A percentile compares a stretch with the other conserved stretches of the same genome.
phyloP scores from a whole-genome alignment of 2,888 invertebrate genomes.

The Cataglyphis rosenhaueri region DNA sequence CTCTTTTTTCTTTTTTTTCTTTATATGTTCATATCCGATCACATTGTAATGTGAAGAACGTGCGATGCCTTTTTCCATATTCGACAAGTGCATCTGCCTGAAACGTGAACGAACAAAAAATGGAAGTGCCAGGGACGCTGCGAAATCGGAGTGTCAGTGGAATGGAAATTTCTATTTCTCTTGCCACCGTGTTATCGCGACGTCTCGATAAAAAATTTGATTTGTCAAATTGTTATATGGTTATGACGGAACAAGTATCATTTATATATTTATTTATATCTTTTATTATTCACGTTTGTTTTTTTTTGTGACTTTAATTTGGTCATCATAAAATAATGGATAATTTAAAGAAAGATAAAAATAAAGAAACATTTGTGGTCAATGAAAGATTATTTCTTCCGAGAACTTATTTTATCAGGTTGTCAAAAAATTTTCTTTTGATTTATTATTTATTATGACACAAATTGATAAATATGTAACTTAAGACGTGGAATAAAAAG shows the following conservation, averaged over 20 bases:
- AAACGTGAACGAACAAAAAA: constrained; percentile 9
- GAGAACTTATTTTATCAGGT: not conserved
- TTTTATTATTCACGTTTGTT: not conserved
- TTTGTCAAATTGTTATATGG: not conserved
- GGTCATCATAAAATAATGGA: not conserved
- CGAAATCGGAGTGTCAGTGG: constrained; percentile 23
- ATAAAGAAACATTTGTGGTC: not conserved
- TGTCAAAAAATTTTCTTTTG: not conserved
- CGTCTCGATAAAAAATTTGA: not conserved
- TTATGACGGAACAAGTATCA: not conserved
- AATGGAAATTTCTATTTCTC: not conserved
- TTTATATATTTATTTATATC: not conserved
- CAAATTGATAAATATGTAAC: constrained; percentile 21
- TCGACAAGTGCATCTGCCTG: constrained; percentile 41
- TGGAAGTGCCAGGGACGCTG: constrained; percentile 16
- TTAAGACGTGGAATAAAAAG: constrained; percentile 9
- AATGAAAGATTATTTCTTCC: not conserved
- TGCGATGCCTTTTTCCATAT: constrained; percentile 37
- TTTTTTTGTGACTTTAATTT: not conserved
- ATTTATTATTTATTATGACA: not conserved
- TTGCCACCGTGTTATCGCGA: not conserved
- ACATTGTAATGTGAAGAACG: constrained; percentile 10
- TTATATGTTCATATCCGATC: not conserved
- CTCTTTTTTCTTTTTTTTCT: constrained; percentile 28
- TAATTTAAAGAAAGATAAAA: not conserved